phyloP scores from a whole-genome alignment of 2,113 vertebrate genomes.

The Anhinga anhinga region DNA sequence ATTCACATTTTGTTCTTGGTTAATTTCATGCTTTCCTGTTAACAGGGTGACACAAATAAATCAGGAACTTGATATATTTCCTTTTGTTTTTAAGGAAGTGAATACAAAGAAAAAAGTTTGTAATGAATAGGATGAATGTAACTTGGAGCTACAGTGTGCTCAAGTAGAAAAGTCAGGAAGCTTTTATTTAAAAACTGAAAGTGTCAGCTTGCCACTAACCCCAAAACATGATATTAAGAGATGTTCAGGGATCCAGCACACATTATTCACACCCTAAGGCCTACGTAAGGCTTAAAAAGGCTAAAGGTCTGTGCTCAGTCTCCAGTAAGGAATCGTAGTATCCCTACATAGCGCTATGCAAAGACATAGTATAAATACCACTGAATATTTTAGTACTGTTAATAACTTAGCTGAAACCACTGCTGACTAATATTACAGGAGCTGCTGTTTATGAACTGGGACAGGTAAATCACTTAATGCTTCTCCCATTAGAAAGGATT shows the following conservation, averaged over 20 bases:
- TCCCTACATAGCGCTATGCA: background rate
- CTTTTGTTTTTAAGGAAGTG: background rate
- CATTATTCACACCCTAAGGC: background rate
- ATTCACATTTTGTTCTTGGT: background rate
- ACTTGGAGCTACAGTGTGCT: background rate
- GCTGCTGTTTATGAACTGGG: background rate
- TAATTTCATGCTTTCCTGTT: background rate
- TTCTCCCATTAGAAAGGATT: slow-evolving; percentile 27
- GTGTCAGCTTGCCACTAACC: background rate
- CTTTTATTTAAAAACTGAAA: background rate
- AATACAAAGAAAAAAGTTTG: background rate
- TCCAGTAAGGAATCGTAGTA: background rate
- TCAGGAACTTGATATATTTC: background rate
- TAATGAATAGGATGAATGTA: fast-evolving
- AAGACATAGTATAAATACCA: background rate
- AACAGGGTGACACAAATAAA: background rate
- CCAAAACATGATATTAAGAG: background rate
- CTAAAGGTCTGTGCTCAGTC: background rate
- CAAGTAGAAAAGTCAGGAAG: background rate
- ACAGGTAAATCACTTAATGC: slow-evolving; percentile 9
- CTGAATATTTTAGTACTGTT: background rate
- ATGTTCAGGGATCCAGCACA: background rate
- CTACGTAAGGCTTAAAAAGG: background rate
- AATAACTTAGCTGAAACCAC: background rate
- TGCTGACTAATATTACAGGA: background rate